Conservation (phyloP, 2,113 vertebrate species). For the Callospermophilus lateralis region DNA sequence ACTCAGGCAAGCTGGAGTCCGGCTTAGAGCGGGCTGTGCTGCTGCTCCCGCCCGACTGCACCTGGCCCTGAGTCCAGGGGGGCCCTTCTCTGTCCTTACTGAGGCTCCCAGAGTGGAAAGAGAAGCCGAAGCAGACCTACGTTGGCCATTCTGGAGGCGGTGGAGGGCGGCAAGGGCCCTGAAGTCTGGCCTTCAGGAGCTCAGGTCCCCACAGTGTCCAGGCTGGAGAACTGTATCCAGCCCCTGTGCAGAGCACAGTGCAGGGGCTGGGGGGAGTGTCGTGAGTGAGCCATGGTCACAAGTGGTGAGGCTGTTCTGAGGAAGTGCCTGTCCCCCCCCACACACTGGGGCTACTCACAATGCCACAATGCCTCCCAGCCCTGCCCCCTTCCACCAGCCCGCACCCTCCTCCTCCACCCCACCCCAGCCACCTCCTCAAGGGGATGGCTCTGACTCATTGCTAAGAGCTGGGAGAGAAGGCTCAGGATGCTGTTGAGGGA, state of each 20-base stretch:
- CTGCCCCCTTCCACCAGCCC: not conserved
- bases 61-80: not conserved
- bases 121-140: constrained; percentile 70
- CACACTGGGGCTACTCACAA: accelerated
- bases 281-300: not conserved
- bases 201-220: not conserved
- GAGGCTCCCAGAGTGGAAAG: not conserved
- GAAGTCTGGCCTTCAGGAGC: not conserved
- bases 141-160: constrained; percentile 37
- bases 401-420: not conserved
- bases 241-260: not conserved
- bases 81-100: not conserved
- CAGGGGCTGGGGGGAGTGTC: too few species aligned
- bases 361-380: not conserved
- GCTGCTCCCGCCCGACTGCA: accelerated
- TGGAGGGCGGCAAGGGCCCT: not conserved
- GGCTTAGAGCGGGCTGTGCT: too few species aligned
- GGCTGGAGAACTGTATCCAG: not conserved
- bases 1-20: not conserved
- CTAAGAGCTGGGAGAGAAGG: not conserved
- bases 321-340: constrained; percentile 17
- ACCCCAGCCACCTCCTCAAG: not conserved
- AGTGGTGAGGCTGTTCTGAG: constrained; percentile 44
- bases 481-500: not conserved
- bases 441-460: not conserved